Evolutionary conservation across 2,888 invertebrate species (phyloP).

Genomic region (Physocephala rufipes): DNA sequence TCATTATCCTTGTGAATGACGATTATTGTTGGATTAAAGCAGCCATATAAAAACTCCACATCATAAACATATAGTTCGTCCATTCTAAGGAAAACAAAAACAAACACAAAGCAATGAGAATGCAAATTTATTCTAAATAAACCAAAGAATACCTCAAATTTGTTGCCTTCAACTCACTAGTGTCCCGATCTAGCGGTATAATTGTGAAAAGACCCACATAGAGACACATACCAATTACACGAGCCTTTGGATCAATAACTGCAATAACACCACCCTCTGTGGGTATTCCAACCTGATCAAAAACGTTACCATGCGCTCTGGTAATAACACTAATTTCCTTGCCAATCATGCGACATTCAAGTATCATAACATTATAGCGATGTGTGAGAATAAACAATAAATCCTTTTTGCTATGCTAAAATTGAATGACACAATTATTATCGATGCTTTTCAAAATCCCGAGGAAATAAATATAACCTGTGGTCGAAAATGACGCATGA

Average conservation of each 20-base stretch:
- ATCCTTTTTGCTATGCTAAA: conserved; percentile 90
- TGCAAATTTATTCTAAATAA: conserved; percentile 25
- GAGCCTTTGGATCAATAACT: conserved; percentile 93
- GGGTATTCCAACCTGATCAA: conserved; percentile 92
- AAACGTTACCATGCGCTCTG: conserved; percentile 94
- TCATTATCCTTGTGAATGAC: conserved; percentile 94
- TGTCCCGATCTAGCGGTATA: conserved; percentile 94
- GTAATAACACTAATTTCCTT: conserved; percentile 92
- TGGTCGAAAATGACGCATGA: conserved; percentile 92
- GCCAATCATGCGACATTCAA: conserved; percentile 84
- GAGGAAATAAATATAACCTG: conserved; percentile 69
- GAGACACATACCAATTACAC: conserved; percentile 92
- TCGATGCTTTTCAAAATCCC: background rate
- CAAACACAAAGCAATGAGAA: no score
- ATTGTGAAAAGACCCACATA: conserved; percentile 98
- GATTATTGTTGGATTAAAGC: conserved; percentile 90
- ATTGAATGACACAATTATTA: conserved; percentile 42
- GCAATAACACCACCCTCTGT: conserved; percentile 96
- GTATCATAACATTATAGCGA: conserved; percentile 96
- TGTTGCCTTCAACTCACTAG: conserved; percentile 92
- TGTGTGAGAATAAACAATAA: conserved; percentile 91
- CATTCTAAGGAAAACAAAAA: conserved; percentile 72
- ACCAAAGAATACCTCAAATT: conserved; percentile 71
- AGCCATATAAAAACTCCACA: conserved; percentile 95
- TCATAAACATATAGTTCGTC: conserved; percentile 96